These are phyloP conservation scores for Setophaga kirtlandii DNA, from an alignment of 2,113 vertebrate species.

Conservation along the genomic window DNA sequence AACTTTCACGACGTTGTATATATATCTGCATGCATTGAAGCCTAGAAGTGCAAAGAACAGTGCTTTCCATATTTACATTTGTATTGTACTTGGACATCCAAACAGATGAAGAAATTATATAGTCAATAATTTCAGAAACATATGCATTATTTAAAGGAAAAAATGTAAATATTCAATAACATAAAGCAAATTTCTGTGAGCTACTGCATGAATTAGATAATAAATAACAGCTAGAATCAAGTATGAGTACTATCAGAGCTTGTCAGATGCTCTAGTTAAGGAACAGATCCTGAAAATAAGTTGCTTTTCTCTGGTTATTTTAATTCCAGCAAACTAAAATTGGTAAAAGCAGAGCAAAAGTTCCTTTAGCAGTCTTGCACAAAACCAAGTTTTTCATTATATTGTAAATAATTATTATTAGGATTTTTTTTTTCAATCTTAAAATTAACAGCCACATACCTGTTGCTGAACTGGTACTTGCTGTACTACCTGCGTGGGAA, in stretches of 20 bases:
- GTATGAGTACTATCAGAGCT: neutral
- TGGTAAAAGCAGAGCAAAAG: neutral
- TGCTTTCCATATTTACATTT: neutral
- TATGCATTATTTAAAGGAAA: neutral
- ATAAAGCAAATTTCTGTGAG: neutral
- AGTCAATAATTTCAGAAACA: neutral
- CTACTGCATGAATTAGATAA: neutral
- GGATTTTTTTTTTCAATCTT: neutral
- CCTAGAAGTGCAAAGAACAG: neutral
- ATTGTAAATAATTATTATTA: neutral
- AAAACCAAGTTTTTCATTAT: neutral
- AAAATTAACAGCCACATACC: conserved; percentile 62
- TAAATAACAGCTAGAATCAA: neutral
- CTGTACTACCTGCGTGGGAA: conserved; percentile 84
- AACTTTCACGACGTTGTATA: neutral
- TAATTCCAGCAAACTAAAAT: neutral
- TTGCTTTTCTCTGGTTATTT: neutral
- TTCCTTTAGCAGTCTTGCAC: neutral
- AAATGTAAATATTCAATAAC: neutral
- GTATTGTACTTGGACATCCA: neutral
- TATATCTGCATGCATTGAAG: neutral
- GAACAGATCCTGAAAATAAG: neutral
- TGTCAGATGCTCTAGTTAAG: neutral
- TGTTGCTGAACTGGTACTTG: conserved; percentile 84
- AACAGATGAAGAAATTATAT: neutral